Conservation (phyloP, 2,797 vertebrate species). For the Jordanella pulchra region DNA sequence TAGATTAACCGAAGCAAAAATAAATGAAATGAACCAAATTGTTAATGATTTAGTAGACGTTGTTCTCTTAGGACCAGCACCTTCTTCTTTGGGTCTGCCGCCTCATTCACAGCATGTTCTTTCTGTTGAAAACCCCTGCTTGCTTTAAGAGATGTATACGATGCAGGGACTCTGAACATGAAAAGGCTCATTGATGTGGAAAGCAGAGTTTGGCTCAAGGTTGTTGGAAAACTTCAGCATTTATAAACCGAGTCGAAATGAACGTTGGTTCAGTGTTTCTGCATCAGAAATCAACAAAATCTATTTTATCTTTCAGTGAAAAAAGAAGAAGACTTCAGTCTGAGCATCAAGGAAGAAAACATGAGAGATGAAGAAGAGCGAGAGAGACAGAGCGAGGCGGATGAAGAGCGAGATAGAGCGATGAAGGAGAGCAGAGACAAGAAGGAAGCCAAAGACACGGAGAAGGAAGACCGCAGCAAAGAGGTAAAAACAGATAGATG, state of each 20-base stretch:
- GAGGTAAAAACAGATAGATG: constrained; percentile 63
- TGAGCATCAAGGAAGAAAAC: constrained; percentile 67
- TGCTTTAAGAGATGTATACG: neutral
- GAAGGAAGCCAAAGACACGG: constrained; percentile 46
- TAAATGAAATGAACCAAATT: too few species aligned
- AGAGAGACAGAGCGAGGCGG: constrained; percentile 39
- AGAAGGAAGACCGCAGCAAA: constrained; percentile 64
- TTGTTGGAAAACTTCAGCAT: neutral
- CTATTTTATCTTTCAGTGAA: constrained; percentile 41
- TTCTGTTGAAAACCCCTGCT: neutral
- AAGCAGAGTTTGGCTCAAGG: neutral
- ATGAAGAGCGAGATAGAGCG: constrained; percentile 50
- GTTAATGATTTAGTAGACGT: too few species aligned
- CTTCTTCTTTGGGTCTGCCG: neutral
- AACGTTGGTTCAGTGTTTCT: neutral
- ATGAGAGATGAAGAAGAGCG: constrained; percentile 39
- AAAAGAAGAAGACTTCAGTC: constrained; percentile 54
- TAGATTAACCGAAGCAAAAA: too few species aligned
- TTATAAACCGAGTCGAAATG: neutral
- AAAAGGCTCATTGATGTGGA: neutral
- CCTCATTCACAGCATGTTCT: neutral
- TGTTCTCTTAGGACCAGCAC: neutral
- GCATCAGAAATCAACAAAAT: neutral
- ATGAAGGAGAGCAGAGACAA: constrained; percentile 55
- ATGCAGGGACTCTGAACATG: neutral